These are phyloP conservation scores for Eptatretus atami DNA, from an alignment of 2,797 vertebrate genomes.

Conservation along the genomic window DNA sequence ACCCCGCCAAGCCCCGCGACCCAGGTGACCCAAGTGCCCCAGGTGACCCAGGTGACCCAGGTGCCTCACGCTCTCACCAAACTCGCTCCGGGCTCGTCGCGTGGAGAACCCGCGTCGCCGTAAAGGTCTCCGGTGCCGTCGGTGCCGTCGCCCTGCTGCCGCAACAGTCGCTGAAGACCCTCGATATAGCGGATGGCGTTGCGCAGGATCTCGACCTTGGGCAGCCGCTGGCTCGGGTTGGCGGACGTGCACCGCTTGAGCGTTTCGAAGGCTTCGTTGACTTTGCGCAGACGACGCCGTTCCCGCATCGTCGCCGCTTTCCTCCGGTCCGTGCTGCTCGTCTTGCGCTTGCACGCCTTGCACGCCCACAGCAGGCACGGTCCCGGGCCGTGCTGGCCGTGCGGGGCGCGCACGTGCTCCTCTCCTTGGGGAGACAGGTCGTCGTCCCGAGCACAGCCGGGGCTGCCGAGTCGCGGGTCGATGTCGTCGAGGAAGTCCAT, in stretches of 20 bases:
- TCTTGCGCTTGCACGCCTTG: slow-evolving; percentile 79
- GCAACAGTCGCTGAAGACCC: slow-evolving; percentile 62
- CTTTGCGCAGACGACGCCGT: slow-evolving; percentile 69
- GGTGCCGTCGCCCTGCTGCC: slow-evolving; percentile 43
- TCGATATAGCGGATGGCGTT: slow-evolving; percentile 92
- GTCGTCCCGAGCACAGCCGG: background rate
- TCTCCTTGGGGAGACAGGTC: slow-evolving; percentile 26
- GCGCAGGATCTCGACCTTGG: slow-evolving; percentile 91
- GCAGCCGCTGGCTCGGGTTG: slow-evolving; percentile 65
- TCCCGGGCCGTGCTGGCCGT: slow-evolving; percentile 44
- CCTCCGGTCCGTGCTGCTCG: slow-evolving; percentile 52
- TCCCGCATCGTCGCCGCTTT: slow-evolving; percentile 88
- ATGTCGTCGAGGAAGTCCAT: slow-evolving; percentile 3
- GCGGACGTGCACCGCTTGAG: slow-evolving; percentile 58
- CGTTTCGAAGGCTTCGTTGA: slow-evolving; percentile 84
- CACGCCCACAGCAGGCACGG: slow-evolving; percentile 93
- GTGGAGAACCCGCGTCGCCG: background rate
- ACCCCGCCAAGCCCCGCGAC: too few relatives aligned
- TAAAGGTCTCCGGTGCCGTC: background rate
- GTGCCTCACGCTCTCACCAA: too few relatives aligned
- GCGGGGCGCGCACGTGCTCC: slow-evolving; percentile 45
- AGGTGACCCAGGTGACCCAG: too few relatives aligned
- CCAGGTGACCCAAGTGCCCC: too few relatives aligned
- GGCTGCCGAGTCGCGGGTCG: background rate
- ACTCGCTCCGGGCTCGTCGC: too few relatives aligned